Base-by-base conservation (phyloP, 1,140 invertebrate species). In the Drosophila teissieri region DNA sequence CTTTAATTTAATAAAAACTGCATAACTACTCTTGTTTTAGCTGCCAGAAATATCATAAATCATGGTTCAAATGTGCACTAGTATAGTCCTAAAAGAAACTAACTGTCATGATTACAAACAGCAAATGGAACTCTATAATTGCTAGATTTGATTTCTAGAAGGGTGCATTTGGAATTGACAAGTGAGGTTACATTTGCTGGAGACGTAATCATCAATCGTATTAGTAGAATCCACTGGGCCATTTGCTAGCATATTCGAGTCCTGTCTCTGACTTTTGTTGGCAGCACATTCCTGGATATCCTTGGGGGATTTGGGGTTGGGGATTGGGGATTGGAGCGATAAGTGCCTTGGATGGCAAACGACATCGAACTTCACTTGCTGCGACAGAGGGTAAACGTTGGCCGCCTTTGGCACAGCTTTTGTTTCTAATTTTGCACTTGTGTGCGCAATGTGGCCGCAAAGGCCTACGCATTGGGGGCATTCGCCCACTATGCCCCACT, bases 371-470 rank as follows among this genome's bases (percentile, higher is more conserved):
- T 55, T 69, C 48, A 56, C 67, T 55, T 56, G 67, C 58, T 65
- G 34, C 61, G 40, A 14, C 63, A 39, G 64, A 56, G 42, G 53
- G 63, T 67, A 82, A 85, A 49, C 65, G 83, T 27, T 19, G 19
- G 34, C 12, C 31, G 49, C 82, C 82, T 85, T 78, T 55, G 74
- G 82, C 78, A 53, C 19, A 45, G 83, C 82, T 85, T 86, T 83
- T 86, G 72, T 86, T 88, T 86, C 82, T 88, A 86, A 89, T 89
- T 89, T 86, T 86, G 83, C 83, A 86, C 79, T 86, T 89, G 83
- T 89, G 84, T 83, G 83, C 79, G 74, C 79, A 77, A 89, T 80
- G 61, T 73, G 48, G 57, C 46, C 49, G 65, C 67, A 68, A 76
- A 61, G 77, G 79, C 84, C 83, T 88, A 86, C 37, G 48, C 79